Evolutionary conservation across 2,888 invertebrate species (phyloP), one percentile per base, ranked within the genome.

Genomic region (Acleris sparsana): DNA sequence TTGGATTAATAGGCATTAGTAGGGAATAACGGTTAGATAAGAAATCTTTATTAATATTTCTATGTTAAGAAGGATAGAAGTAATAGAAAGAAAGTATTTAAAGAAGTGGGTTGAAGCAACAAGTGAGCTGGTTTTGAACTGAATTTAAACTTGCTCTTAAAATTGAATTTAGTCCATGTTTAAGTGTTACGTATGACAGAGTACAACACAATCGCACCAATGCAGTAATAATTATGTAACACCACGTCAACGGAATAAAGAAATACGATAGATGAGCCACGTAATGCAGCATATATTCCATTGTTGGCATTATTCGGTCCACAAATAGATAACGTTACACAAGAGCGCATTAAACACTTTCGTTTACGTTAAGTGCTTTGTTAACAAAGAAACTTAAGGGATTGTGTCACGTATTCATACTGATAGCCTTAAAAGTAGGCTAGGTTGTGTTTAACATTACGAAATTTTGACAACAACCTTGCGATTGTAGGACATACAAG

Each of bases 291-390:
- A 60, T 60, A 65, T 65, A 65, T 65, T 70, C 80, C 75, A 74
- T 75, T 81, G 83, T 80, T 80, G 76, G 80, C 80, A 76, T 80
- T 80, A 80, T 80, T 75, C 77, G 75, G 73, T 74, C 72, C 75
- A 78, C 75, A 80, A 77, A 80, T 78, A 78, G 71, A 69, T 73
- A 60, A 60, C 53, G 71, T 88, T 87, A 77, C 83, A 77, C 78
- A 89, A 89, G 78, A 79, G 68, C 57, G 77, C 82, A 84, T 83
- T 82, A 78, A 82, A 80, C 82, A 84, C 88, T 88, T 88, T 86
- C 85, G 70, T 84, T 78, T 77, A 68, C 73, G 83, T 87, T 88
- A 88, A 87, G 84, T 81, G 76, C 70, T 80, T 76, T 71, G 79
- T 82, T 79, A 80, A 77, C 79, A 76, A 71, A 77, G 64, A 78